Percentiles rank a stretch among this genome's conserved stretches.
phyloP scores from a whole-genome alignment of 2,797 vertebrate genomes.

The Potorous gilbertii region DNA sequence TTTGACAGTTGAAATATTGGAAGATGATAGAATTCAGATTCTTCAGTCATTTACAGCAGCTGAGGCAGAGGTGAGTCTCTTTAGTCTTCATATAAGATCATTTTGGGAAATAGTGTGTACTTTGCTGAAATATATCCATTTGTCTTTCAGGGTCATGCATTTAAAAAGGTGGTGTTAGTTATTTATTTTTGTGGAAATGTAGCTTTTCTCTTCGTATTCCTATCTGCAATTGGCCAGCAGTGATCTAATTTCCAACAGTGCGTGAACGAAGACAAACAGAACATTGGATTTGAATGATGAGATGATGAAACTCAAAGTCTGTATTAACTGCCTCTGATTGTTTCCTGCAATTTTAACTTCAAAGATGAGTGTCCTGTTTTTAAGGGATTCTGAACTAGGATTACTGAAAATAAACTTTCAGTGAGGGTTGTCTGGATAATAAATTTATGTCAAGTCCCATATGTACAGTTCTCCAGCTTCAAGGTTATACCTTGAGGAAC shows the following conservation, averaged over 20 bases:
- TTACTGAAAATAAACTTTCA: conserved; percentile 3
- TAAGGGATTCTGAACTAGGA: conserved; percentile 1
- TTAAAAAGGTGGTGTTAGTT: conserved; percentile 87
- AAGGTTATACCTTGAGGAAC: not conserved
- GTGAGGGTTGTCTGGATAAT: not conserved
- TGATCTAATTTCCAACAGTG: conserved; percentile 72
- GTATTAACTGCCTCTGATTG: not conserved
- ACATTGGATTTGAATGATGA: conserved; percentile 1
- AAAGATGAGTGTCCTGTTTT: conserved; percentile 8
- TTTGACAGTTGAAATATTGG: conserved; percentile 83
- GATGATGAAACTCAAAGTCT: conserved; percentile 32
- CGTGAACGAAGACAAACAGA: not conserved
- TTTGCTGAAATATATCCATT: conserved; percentile 43
- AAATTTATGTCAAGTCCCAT: not conserved
- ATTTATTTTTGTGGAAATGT: conserved; percentile 90
- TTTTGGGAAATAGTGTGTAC: not conserved
- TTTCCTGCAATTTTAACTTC: conserved; percentile 28
- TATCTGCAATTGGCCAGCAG: conserved; percentile 84
- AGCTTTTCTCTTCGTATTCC: conserved; percentile 85
- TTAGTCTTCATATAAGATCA: conserved; percentile 6
- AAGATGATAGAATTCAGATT: conserved; percentile 87
- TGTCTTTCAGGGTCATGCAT: conserved; percentile 84
- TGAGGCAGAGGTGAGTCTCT: conserved; percentile 84
- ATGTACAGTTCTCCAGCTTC: not conserved
- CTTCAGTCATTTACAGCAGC: conserved; percentile 82